Conservation (phyloP, 2,888 invertebrate genomes). For the Sinodicranocentrus sp. region DNA sequence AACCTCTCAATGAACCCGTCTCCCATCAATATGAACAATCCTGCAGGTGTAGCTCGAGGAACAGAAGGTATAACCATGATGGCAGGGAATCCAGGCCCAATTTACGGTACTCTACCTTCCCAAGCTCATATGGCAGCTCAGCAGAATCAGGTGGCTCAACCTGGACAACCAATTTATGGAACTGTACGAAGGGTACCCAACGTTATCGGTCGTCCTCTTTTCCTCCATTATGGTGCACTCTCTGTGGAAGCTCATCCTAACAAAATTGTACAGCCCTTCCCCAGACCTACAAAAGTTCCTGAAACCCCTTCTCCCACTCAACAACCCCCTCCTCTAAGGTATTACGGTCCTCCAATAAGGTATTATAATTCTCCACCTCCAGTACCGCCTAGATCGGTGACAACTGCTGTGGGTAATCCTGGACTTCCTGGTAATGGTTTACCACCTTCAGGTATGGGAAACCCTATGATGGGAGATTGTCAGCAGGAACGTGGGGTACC, state of each 20-base stretch:
- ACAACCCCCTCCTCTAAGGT: conserved; percentile 73
- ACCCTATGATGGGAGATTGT: conserved; percentile 64
- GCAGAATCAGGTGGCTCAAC: conserved; percentile 68
- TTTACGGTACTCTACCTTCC: conserved; percentile 72
- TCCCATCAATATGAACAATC: conserved; percentile 48
- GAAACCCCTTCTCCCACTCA: conserved; percentile 76
- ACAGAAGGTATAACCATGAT: conserved; percentile 33
- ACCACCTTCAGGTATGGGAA: conserved; percentile 37
- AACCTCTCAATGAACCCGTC: conserved; percentile 63
- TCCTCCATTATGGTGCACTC: conserved; percentile 76
- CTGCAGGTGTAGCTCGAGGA: conserved; percentile 23
- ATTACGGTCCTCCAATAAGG: conserved; percentile 76
- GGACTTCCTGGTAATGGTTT: conserved; percentile 42
- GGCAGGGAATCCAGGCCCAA: conserved; percentile 41
- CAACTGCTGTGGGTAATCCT: conserved; percentile 54
- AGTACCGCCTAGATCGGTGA: conserved; percentile 71
- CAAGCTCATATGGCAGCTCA: conserved; percentile 68
- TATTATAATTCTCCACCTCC: conserved; percentile 75
- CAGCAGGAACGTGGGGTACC: conserved; percentile 84
- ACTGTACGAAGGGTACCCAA: conserved; percentile 73
- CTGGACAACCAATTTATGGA: conserved; percentile 72
- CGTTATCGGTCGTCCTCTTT: conserved; percentile 74
- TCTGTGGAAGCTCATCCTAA: conserved; percentile 76
- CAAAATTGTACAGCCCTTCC: conserved; percentile 74
- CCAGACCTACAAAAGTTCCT: conserved; percentile 72